Evolutionary conservation across 2,797 vertebrate genomes (phyloP).

Genomic region (Chaenodraco wilsoni): DNA sequence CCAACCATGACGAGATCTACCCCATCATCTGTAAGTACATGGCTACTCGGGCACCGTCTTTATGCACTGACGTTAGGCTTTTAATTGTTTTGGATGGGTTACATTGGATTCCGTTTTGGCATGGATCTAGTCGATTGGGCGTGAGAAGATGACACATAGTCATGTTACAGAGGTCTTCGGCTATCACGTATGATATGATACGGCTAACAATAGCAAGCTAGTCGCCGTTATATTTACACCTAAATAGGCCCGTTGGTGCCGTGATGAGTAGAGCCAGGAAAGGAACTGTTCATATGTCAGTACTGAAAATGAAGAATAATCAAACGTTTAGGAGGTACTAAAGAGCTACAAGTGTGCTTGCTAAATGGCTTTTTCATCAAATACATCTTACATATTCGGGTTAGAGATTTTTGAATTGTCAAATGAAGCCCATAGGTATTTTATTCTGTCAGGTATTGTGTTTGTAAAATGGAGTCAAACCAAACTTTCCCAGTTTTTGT

Average conservation of each 20-base stretch:
- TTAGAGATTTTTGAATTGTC: slow-evolving; percentile 10
- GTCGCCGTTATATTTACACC: slow-evolving; percentile 79
- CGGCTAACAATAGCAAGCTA: slow-evolving; percentile 73
- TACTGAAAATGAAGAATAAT: slow-evolving; percentile 79
- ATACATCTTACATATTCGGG: slow-evolving; percentile 18
- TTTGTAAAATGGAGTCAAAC: slow-evolving; percentile 40
- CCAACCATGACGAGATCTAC: slow-evolving; percentile 81
- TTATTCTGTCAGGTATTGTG: slow-evolving; percentile 22
- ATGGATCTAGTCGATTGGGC: slow-evolving; percentile 68
- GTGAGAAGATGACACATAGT: slow-evolving; percentile 71
- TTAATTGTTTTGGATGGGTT: slow-evolving; percentile 69
- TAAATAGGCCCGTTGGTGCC: slow-evolving; percentile 75
- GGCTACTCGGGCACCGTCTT: slow-evolving; percentile 51
- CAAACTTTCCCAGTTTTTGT: slow-evolving; percentile 49
- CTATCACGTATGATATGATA: slow-evolving; percentile 60
- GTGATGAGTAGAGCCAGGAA: slow-evolving; percentile 67
- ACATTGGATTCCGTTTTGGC: slow-evolving; percentile 56
- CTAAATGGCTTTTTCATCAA: slow-evolving; percentile 43
- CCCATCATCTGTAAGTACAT: slow-evolving; percentile 81
- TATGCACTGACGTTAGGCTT: slow-evolving; percentile 50
- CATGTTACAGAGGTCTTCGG: slow-evolving; percentile 60
- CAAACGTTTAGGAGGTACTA: slow-evolving; percentile 43
- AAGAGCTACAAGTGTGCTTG: slow-evolving; percentile 59
- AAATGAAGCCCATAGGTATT: slow-evolving; percentile 20
- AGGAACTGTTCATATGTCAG: slow-evolving; percentile 82